Evolutionary conservation across 2,113 vertebrate genomes (phyloP).

Genomic region (Actenoides lindsayi): DNA sequence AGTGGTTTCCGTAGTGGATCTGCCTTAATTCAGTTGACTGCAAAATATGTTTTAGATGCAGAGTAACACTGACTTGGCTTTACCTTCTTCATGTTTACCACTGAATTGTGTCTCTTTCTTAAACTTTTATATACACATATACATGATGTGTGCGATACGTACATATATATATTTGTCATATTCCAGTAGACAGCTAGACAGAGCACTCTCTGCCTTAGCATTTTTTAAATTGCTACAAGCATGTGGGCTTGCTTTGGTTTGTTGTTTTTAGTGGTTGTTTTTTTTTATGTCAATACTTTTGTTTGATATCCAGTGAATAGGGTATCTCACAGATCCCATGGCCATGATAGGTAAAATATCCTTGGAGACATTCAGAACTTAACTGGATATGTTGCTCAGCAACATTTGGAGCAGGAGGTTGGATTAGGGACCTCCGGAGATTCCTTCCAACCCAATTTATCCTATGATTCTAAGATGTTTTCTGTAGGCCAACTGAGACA

Average conservation of each 20-base stretch:
- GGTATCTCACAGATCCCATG: neutral
- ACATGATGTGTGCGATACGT: neutral
- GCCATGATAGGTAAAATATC: accelerated
- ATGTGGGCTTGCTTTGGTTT: neutral
- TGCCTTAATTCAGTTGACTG: neutral
- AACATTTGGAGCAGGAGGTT: neutral
- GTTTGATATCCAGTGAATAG: neutral
- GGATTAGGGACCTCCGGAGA: neutral
- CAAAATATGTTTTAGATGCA: neutral
- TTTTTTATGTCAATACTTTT: neutral
- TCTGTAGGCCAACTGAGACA: neutral
- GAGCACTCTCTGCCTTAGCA: neutral
- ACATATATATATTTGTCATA: neutral
- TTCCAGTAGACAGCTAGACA: neutral
- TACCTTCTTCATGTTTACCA: neutral
- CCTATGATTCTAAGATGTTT: neutral
- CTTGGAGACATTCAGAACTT: neutral
- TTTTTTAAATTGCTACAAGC: neutral
- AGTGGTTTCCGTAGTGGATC: neutral
- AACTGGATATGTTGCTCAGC: neutral
- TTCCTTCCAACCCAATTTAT: neutral
- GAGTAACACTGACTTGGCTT: neutral
- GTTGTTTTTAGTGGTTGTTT: no score
- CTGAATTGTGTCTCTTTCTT: neutral
- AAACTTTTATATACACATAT: neutral